Base-by-base conservation (phyloP, 2,113 vertebrate species). In the Syngnathus typhle region DNA sequence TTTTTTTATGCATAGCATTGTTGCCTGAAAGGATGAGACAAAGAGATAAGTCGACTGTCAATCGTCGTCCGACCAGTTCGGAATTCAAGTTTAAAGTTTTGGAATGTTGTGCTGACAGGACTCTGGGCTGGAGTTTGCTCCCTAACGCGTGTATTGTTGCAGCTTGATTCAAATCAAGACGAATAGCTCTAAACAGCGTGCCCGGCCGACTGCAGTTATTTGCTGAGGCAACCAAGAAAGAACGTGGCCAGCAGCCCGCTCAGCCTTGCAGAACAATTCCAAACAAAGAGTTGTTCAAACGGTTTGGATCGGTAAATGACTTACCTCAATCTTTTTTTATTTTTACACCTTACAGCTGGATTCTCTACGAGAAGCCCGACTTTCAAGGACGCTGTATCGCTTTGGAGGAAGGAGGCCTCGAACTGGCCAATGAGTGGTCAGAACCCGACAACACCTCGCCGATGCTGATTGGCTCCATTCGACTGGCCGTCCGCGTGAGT, bases 281-380 rank as follows among this genome's bases (percentile, higher is more conserved):
- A 39, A 41, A 21, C 9, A 23, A 62, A 21, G 38, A 10, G n/a
- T n/a, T 43, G 39, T 15, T 43, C 12, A 8, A 13, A 56, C 12
- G 32, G 7, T 15, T 32, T 58, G 13, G 3, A 32, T 32, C 27
- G 27, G 27, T 3, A 32, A 32, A 32, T 32, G 2, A 2, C 27
- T 32, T 32, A 32, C 2, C 27, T 32, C 27, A 32, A 32, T 32
- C 2, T 3, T 32, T 32, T 32, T 32, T 3, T 32, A 32, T 32
- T 32, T 32, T 32, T 32, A 32, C 27, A 32, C 39, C 5, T 38
- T 77, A 63, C 86, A 98, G 96, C 80, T 98, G 96, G 96, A 79
- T 98, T 78, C 88, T 98, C 13, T 96, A 95, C 64, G 94, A 98
- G 79, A 95, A 93, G 73, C 94, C 94, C 7, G 90, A 91, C 84